These are phyloP conservation scores for Ennomos erosarius DNA, from an alignment of 2,888 invertebrate species.

Conservation along the genomic window DNA sequence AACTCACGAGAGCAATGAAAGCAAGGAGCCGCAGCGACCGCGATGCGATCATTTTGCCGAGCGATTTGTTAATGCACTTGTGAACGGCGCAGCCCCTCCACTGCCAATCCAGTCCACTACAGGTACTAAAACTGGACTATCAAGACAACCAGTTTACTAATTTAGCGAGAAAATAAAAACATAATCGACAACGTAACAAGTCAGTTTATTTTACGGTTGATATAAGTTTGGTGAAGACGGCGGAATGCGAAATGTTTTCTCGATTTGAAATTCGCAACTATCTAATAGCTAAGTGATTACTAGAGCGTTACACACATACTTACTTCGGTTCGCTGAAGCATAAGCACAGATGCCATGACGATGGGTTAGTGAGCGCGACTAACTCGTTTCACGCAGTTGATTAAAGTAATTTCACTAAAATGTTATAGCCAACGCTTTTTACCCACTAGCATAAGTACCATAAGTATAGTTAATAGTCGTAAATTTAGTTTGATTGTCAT, in stretches of 20 bases:
- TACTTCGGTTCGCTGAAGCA: constrained; percentile 31
- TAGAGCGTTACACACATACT: constrained; percentile 29
- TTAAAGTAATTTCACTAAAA: background rate
- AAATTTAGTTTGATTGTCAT: no score
- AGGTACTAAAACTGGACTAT: constrained; percentile 45
- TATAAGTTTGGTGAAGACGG: constrained; percentile 25
- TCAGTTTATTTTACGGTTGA: background rate
- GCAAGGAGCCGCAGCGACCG: constrained; percentile 47
- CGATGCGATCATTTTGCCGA: constrained; percentile 69
- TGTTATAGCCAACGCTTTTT: no score
- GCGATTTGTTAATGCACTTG: constrained; percentile 53
- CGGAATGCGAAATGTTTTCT: constrained; percentile 24
- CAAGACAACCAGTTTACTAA: constrained; percentile 1
- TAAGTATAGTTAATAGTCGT: no score
- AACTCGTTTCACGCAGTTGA: background rate
- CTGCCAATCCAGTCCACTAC: constrained; percentile 25
- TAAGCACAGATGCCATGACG: constrained; percentile 22
- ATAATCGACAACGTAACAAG: background rate
- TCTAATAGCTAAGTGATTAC: constrained; percentile 17
- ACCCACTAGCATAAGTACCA: no score
- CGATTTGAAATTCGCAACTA: constrained; percentile 33
- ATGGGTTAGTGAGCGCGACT: background rate
- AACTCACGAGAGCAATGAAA: constrained; percentile 27
- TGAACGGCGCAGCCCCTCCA: constrained; percentile 48
- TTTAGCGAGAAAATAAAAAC: background rate